phyloP scores from a whole-genome alignment of 2,797 vertebrate species.

The Coreius guichenoti region DNA sequence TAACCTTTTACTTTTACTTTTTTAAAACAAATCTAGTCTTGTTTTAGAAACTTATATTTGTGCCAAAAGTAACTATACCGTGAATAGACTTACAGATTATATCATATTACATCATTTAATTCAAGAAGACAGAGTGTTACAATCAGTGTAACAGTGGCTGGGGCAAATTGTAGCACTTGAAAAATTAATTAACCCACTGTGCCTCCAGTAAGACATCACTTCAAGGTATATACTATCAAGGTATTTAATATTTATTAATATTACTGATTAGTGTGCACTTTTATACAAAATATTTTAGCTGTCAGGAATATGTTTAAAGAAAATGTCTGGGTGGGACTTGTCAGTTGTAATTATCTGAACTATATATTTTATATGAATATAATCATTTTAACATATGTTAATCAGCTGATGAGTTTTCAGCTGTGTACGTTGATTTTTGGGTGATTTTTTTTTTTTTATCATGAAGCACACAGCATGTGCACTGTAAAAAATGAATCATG shows the following conservation, averaged over 20 bases:
- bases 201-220: background rate
- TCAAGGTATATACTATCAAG: background rate
- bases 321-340: background rate
- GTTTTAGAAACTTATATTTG: background rate
- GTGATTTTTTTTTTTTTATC: background rate
- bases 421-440: background rate
- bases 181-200: background rate
- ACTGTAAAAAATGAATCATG: no score
- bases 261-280: background rate
- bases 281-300: background rate
- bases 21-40: background rate
- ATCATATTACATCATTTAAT: background rate
- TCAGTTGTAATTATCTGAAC: conserved; percentile 1
- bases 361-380: background rate
- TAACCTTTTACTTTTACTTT: no score
- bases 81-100: background rate
- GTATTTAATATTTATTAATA: background rate
- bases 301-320: background rate
- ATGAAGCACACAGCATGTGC: background rate
- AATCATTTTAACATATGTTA: background rate
- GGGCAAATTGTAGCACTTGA: background rate
- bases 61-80: background rate
- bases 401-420: background rate
- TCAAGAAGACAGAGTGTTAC: background rate
- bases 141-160: background rate